These are phyloP conservation scores for Allygus modestus DNA, from an alignment of 2,888 invertebrate species.

Conservation along the genomic window DNA sequence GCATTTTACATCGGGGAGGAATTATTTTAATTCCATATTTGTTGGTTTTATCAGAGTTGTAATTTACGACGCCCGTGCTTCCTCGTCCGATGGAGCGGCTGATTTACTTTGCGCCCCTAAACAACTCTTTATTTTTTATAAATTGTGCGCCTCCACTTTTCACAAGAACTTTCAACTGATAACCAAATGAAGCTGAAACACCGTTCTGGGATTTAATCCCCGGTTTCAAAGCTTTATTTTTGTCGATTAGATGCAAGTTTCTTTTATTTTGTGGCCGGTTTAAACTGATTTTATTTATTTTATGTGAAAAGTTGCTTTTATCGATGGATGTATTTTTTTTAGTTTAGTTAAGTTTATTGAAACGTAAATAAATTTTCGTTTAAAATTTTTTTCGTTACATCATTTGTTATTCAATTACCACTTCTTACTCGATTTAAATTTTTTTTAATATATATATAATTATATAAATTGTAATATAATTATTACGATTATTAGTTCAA, in stretches of 20 bases:
- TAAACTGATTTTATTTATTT: neutral
- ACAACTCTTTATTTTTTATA: slow-evolving; percentile 61
- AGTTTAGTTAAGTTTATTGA: too few relatives aligned
- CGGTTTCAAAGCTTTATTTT: neutral
- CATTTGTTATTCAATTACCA: too few relatives aligned
- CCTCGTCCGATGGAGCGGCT: slow-evolving; percentile 57
- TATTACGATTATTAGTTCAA: too few relatives aligned
- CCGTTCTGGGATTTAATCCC: slow-evolving; percentile 42
- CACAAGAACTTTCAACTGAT: slow-evolving; percentile 49
- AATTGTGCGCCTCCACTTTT: slow-evolving; percentile 51
- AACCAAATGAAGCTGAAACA: slow-evolving; percentile 52
- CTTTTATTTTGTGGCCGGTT: neutral
- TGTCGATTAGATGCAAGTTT: neutral
- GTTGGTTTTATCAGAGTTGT: slow-evolving; percentile 67
- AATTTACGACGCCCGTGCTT: slow-evolving; percentile 60
- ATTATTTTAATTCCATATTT: slow-evolving; percentile 69
- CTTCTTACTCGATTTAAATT: too few relatives aligned
- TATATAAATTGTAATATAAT: too few relatives aligned
- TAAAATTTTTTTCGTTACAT: too few relatives aligned
- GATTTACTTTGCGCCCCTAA: slow-evolving; percentile 56
- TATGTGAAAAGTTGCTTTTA: neutral
- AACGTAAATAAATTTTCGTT: too few relatives aligned
- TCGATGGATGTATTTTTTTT: too few relatives aligned
- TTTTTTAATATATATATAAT: too few relatives aligned
- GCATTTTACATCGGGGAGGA: slow-evolving; percentile 68